phyloP scores from a whole-genome alignment of 2,113 vertebrate species.

The Pedionomus torquatus region DNA sequence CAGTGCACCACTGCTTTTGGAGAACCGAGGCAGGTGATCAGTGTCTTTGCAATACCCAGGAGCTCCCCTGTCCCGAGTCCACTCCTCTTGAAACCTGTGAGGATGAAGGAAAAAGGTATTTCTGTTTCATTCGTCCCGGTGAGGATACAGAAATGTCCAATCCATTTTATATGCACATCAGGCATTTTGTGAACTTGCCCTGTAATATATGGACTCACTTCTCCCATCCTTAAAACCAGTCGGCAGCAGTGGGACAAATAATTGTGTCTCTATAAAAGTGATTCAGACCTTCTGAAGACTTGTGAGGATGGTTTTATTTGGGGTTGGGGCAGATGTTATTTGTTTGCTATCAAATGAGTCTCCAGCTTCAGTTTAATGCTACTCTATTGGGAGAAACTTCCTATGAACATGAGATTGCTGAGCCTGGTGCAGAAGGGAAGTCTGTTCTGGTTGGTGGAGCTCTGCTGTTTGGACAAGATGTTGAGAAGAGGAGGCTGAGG shows the following conservation, averaged over 20 bases:
- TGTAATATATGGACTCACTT: not conserved
- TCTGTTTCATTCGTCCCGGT: not conserved
- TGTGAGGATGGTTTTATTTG: not conserved
- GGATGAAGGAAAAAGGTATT: not conserved
- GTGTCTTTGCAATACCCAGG: not conserved
- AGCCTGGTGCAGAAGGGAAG: not conserved
- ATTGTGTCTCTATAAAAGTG: not conserved
- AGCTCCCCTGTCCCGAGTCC: not conserved
- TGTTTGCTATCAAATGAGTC: not conserved
- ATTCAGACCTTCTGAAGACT: not conserved
- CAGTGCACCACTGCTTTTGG: not conserved
- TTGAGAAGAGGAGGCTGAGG: too few relatives aligned
- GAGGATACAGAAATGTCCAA: not conserved
- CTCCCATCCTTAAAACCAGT: not conserved
- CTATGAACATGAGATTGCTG: not conserved
- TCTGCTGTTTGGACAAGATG: too few relatives aligned
- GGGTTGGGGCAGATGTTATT: not conserved
- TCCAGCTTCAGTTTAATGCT: not conserved
- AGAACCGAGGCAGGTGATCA: not conserved
- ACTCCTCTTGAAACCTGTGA: constrained; percentile 61
- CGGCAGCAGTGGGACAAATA: not conserved
- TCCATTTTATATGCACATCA: not conserved
- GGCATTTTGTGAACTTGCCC: not conserved
- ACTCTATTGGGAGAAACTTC: not conserved
- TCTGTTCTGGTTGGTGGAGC: not conserved